Percentiles rank a stretch among this genome's conserved stretches.
phyloP scores from a whole-genome alignment of 2,888 invertebrate genomes.

The Pterostichus madidus region DNA sequence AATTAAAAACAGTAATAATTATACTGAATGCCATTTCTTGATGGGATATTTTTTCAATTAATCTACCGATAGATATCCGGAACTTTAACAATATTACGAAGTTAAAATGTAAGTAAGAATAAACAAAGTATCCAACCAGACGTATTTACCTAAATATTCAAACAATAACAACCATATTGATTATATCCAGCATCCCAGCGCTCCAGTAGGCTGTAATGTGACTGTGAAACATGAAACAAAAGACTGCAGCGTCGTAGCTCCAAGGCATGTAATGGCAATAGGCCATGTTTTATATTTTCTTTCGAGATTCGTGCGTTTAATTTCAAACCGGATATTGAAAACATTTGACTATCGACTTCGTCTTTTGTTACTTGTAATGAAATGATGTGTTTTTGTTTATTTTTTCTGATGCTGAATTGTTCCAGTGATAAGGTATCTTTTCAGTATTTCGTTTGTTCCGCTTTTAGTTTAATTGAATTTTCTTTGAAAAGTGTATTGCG shows the following conservation, averaged over 20 bases:
- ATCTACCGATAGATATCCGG: too few relatives aligned
- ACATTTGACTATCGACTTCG: slow-evolving; percentile 38
- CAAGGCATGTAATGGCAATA: background rate
- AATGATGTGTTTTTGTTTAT: slow-evolving; percentile 45
- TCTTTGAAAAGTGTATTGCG: slow-evolving; percentile 39
- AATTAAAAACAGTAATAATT: too few relatives aligned
- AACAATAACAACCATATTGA: slow-evolving; percentile 32
- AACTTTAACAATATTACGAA: background rate
- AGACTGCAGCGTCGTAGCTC: slow-evolving; percentile 2
- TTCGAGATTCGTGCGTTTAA: slow-evolving; percentile 17
- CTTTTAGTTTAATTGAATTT: slow-evolving; percentile 54
- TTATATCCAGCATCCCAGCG: slow-evolving; percentile 16
- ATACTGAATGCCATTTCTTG: too few relatives aligned
- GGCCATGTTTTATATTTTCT: slow-evolving; percentile 29
- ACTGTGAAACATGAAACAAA: background rate
- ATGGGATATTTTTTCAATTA: too few relatives aligned
- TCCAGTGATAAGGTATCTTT: slow-evolving; percentile 29
- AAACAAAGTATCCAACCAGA: background rate
- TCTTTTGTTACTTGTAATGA: slow-evolving; percentile 40
- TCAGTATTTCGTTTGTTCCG: slow-evolving; percentile 23
- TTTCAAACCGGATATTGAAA: slow-evolving; percentile 41
- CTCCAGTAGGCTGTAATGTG: background rate
- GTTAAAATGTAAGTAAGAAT: slow-evolving; percentile 4
- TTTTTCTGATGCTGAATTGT: slow-evolving; percentile 33
- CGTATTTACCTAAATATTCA: slow-evolving; percentile 18